These are phyloP conservation scores for Aproaerema taeniolella DNA, from an alignment of 2,888 invertebrate genomes.

Conservation along the genomic window DNA sequence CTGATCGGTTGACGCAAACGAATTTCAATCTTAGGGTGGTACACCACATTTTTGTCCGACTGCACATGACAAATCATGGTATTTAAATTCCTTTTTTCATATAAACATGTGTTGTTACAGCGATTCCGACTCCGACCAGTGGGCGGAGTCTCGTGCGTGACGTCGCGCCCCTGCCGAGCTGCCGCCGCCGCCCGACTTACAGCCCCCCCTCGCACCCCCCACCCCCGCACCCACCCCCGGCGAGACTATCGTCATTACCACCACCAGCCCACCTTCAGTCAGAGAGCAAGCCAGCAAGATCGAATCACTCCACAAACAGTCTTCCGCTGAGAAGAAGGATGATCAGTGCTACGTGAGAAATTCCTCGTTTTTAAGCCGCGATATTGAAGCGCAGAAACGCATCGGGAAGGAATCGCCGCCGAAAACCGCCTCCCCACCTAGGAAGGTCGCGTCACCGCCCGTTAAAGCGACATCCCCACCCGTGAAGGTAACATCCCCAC, in stretches of 20 bases:
- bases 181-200: slow-evolving; percentile 21
- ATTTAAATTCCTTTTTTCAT: too few relatives aligned
- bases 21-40: too few relatives aligned
- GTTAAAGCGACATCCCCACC: slow-evolving; percentile 18
- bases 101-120: too few relatives aligned
- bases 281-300: slow-evolving; percentile 21
- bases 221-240: slow-evolving; percentile 17
- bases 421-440: slow-evolving; percentile 10
- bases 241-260: slow-evolving; percentile 25
- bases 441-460: slow-evolving; percentile 15
- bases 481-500: too few relatives aligned
- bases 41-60: too few relatives aligned
- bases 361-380: slow-evolving; percentile 52
- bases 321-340: slow-evolving; percentile 20
- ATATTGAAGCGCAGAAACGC: slow-evolving; percentile 46
- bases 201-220: slow-evolving; percentile 19
- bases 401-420: slow-evolving; percentile 24
- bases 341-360: slow-evolving; percentile 46
- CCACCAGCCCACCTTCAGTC: slow-evolving; percentile 18
- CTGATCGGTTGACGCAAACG: too few relatives aligned
- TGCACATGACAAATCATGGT: too few relatives aligned
- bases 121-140: slow-evolving; percentile 82
- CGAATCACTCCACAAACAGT: slow-evolving; percentile 14
- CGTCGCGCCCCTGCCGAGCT: slow-evolving; percentile 33
- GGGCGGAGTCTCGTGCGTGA: slow-evolving; percentile 70